Conservation (phyloP, 1,140 invertebrate species). For the Babylonia areolata region DNA sequence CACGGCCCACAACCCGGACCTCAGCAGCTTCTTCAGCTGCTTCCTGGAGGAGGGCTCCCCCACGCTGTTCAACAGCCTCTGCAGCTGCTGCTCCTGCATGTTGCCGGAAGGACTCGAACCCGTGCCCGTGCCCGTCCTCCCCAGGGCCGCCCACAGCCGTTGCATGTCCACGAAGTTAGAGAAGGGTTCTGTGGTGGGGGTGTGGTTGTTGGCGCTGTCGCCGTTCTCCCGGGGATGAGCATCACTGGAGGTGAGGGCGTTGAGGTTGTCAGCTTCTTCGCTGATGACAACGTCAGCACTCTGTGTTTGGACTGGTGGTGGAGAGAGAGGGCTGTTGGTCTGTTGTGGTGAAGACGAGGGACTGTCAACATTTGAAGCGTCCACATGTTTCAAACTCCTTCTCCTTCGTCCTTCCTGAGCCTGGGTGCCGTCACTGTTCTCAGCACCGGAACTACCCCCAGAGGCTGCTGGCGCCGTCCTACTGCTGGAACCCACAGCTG, state of each 20-base stretch:
- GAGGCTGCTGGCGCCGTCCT: background rate
- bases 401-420: background rate
- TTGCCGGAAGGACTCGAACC: background rate
- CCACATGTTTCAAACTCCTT: too few relatives aligned
- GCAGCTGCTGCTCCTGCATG: slow-evolving; percentile 4
- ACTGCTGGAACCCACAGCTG: background rate
- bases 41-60: background rate
- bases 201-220: background rate
- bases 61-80: background rate
- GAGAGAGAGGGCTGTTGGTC: background rate
- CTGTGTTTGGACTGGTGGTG: background rate
- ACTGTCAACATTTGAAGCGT: background rate
- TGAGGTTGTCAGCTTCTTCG: background rate
- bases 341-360: background rate
- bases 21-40: slow-evolving; percentile 20
- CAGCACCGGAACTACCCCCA: background rate
- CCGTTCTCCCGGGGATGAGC: background rate
- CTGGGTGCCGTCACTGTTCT: background rate
- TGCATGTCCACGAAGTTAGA: background rate
- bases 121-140: background rate
- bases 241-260: background rate
- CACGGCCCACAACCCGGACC: background rate
- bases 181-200: background rate
- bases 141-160: slow-evolving; percentile 1
- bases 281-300: background rate